Evolutionary conservation across 2,113 vertebrate species (phyloP), one percentile per base, ranked within the genome.

Genomic region (Rhea americana): DNA sequence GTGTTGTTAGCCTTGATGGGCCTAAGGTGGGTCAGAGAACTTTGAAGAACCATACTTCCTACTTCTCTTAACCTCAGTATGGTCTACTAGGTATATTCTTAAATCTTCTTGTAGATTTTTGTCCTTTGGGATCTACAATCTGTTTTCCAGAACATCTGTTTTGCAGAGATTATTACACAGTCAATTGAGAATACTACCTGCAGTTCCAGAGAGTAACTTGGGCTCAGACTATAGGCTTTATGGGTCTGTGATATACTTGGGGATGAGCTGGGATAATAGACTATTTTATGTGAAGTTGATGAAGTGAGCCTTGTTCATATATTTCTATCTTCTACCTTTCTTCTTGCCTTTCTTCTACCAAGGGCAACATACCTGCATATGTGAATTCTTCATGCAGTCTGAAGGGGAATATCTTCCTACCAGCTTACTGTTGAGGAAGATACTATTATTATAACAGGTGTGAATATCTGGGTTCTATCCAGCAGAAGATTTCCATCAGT

Each of bases 401-500:
- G 35, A 22, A 12, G 20, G 19, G 37, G 17, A 61, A 11, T 37
- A 76, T 47, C 48, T 87, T 87, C 1, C 0, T 20, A 35, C 56
- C 13, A 45, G 35, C 76, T 81, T 45, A 45, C 43, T 72, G n/a
- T 62, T 72, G 65, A 81, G 47, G 59, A 41, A 90, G 37, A 88
- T 47, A n/a, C 68, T 78, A 59, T 37, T 61, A 68, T 43, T 7
- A 1, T 43, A 68, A 78, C 2, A 9, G 28, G 48, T 82, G 18
- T 61, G 58, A 75, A 91, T 84, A 24, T 21, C n/a, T 32, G 32
- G 51, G 7, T 15, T 83, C 25, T 78, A 21, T 61, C 51, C 75
- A 72, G 51, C 72, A 93, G 79, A 93, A 93, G 87, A 90, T 32
- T 81, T 81, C 63, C 80, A 82, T 68, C 73, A 76, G 68, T 66